These are phyloP conservation scores for Cercocebus atys DNA, from an alignment of 2,113 vertebrate species.

Conservation along the genomic window DNA sequence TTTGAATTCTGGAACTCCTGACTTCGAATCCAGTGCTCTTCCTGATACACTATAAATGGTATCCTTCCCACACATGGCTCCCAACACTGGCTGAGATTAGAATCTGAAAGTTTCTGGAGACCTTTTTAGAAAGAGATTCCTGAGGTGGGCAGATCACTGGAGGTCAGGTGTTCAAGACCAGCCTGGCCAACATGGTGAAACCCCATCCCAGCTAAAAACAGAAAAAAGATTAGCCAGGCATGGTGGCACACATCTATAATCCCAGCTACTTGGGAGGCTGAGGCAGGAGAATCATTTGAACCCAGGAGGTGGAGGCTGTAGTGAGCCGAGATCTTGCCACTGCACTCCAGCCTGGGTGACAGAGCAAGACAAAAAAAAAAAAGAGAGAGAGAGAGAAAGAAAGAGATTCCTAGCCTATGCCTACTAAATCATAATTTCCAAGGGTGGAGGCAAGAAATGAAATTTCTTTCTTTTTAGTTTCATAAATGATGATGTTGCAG, in stretches of 20 bases:
- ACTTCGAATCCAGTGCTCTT: neutral
- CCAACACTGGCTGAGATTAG: neutral
- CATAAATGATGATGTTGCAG: neutral
- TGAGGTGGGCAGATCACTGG: no score
- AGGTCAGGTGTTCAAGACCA: no score
- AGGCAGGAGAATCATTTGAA: no score
- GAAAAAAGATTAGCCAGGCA: no score
- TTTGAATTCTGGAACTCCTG: neutral
- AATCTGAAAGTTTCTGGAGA: neutral
- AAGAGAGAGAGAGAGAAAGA: neutral
- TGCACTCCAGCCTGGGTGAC: no score
- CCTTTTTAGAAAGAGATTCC: neutral
- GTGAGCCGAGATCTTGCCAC: no score
- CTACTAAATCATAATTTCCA: neutral
- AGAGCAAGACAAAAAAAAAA: no score
- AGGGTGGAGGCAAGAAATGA: neutral
- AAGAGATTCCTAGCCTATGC: neutral
- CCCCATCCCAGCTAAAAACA: no score
- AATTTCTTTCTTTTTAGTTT: neutral
- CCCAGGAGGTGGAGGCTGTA: no score
- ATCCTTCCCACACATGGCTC: neutral
- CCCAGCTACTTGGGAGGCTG: no score
- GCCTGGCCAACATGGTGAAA: no score
- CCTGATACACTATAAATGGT: neutral
- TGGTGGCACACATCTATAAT: no score